These are phyloP conservation scores for Ptyas mucosa DNA, from an alignment of 2,113 vertebrate genomes.

Conservation along the genomic window DNA sequence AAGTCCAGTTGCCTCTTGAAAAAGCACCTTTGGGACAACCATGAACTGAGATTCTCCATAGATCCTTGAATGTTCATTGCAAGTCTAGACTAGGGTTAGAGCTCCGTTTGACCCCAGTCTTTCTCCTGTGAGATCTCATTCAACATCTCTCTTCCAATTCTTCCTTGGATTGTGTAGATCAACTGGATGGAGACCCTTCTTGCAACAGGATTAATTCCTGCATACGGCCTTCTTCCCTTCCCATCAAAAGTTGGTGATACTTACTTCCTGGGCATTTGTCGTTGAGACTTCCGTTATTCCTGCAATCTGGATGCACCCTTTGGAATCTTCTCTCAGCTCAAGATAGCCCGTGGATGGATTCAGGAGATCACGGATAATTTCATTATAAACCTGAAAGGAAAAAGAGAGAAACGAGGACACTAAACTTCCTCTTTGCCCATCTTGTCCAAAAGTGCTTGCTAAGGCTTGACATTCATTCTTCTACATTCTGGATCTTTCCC, in stretches of 20 bases:
- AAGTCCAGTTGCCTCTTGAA: no score
- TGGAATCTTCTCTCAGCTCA: conserved; percentile 86
- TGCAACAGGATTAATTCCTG: not conserved
- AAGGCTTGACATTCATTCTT: not conserved
- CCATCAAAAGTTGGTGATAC: not conserved
- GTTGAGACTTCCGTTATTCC: conserved; percentile 89
- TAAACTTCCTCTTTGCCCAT: not conserved
- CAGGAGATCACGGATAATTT: conserved; percentile 90
- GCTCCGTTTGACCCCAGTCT: not conserved
- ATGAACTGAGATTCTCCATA: not conserved
- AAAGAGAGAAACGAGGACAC: not conserved
- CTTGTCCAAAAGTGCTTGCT: not conserved
- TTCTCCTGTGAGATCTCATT: not conserved
- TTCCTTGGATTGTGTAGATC: not conserved
- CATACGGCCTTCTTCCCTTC: not conserved
- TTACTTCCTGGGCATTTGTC: conserved; percentile 84
- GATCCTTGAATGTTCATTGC: not conserved
- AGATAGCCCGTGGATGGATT: conserved; percentile 85
- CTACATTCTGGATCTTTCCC: not conserved
- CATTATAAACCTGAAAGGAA: conserved; percentile 81
- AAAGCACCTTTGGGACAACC: no score
- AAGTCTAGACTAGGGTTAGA: not conserved
- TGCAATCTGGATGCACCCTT: conserved; percentile 83
- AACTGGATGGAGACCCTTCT: not conserved
- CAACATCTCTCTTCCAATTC: not conserved